phyloP scores from a whole-genome alignment of 1,140 invertebrate genomes.

The Carcinoscorpius rotundicauda region DNA sequence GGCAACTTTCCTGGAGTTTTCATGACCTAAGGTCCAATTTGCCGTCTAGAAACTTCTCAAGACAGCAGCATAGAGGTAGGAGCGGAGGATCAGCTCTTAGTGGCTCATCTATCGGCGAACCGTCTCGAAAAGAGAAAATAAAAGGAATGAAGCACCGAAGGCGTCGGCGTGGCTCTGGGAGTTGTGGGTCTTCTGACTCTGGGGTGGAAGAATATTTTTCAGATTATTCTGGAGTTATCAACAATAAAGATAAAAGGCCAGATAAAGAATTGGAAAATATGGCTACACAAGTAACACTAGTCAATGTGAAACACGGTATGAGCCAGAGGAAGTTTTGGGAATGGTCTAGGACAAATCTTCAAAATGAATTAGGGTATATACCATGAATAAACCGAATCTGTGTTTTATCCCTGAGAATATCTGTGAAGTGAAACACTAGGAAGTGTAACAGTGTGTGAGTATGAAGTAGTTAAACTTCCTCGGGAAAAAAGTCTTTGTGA shows the following conservation, averaged over 20 bases:
- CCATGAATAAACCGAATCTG: conserved; percentile 6
- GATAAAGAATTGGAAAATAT: background rate
- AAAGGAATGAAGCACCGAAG: conserved; percentile 7
- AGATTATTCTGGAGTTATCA: conserved; percentile 1
- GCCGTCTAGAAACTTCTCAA: too few relatives aligned
- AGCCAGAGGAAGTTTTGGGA: conserved; percentile 10
- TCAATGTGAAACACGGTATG: conserved; percentile 14
- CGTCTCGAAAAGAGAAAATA: background rate
- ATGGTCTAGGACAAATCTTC: conserved; percentile 22
- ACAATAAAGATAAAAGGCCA: background rate
- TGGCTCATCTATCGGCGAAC: too few relatives aligned
- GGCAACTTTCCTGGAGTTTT: conserved; percentile 17
- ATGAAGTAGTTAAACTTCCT: too few relatives aligned
- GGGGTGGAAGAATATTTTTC: conserved; percentile 18
- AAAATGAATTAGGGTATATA: conserved; percentile 22
- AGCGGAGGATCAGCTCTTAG: too few relatives aligned
- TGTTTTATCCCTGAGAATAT: too few relatives aligned
- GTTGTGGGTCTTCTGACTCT: conserved; percentile 13
- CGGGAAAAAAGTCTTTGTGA: too few relatives aligned
- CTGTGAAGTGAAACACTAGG: too few relatives aligned
- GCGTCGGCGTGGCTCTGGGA: background rate
- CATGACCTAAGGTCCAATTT: conserved; percentile 9
- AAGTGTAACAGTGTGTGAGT: too few relatives aligned
- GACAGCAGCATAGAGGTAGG: too few relatives aligned
- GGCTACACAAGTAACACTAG: conserved; percentile 12